Evolutionary conservation across 53 echinoderm and acorn worm species (phyloP).

Genomic region (Echinarachnius parma): DNA sequence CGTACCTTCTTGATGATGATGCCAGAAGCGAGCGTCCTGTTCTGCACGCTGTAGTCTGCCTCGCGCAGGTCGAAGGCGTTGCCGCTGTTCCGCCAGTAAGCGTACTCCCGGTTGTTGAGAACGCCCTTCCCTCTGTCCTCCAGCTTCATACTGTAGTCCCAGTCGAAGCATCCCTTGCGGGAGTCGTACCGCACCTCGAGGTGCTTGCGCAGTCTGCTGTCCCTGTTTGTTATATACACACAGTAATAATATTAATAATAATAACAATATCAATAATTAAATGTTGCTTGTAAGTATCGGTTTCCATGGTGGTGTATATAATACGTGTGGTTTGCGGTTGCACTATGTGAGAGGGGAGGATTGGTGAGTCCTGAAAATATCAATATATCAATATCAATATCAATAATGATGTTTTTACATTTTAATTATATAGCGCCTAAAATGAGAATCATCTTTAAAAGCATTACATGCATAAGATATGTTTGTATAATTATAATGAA

Average conservation of each 20-base stretch:
- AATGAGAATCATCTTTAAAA: no score
- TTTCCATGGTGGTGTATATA: no score
- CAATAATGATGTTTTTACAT: no score
- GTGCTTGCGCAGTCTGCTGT: constrained; percentile 73
- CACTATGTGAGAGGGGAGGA: no score
- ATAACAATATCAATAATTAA: no score
- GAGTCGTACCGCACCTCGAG: constrained; percentile 76
- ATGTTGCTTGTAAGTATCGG: no score
- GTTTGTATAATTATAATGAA: no score
- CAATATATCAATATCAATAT: no score
- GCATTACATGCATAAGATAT: no score
- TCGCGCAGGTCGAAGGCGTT: constrained; percentile 80
- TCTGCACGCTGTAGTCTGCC: constrained; percentile 75
- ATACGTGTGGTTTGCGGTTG: no score
- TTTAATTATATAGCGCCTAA: no score
- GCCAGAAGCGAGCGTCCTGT: constrained; percentile 88
- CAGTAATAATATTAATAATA: neutral
- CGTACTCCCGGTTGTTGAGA: constrained; percentile 74
- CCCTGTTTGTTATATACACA: constrained; percentile 48
- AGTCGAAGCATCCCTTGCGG: constrained; percentile 70
- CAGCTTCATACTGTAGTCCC: constrained; percentile 98
- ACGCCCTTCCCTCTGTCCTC: constrained; percentile 67
- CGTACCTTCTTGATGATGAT: constrained; percentile 76
- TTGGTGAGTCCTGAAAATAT: no score
- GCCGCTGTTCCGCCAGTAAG: constrained; percentile 78